Base-by-base conservation (phyloP, 2,797 vertebrate genomes). In the Anguilla obscura region DNA sequence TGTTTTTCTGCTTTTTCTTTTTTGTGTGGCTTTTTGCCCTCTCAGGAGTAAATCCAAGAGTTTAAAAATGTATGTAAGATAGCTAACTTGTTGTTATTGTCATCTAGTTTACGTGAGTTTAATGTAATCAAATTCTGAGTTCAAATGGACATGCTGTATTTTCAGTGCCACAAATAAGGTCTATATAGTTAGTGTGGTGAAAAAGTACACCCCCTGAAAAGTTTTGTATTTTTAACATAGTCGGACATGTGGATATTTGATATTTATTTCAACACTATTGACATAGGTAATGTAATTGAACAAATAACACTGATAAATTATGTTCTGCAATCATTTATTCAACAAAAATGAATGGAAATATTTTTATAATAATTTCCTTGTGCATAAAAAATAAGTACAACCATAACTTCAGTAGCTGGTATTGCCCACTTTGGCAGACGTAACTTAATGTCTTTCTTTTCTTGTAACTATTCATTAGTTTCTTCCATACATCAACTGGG, bases 241-340 rank as follows among this genome's bases (percentile, higher is more conserved):
- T 56, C 16, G 54, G 16, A 56, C 16, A 21, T 21, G 3, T 16
- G 56, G 56, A 60, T 60, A 60, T n/a, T 66, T 8, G 7, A 9
- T n/a, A 24, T 66, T 66, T 4, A 27, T 66, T 66, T 66, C 63
- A 66, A 27, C 63, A 7, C 63, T 66, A n/a, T 66, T n/a, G 21
- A 66, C 24, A 56, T 9, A 66, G 63, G 5, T 66, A 66, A 66
- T 21, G 2, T 63, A 18, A 5, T 21, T 18, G 4, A 18, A 63
- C 18, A 50, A 83, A 83, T 50, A 18, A 18, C 18, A 50, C 40
- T 16, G 40, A 60, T 27, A 85, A 33, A 58, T 58, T 27, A n/a
- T 85, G 30, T 24, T 85, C 58, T 85, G n/a, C 9, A 79, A 36
- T 36, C 10, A 79, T 36, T 14, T 79, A 40, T 85, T 85, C 52